Evolutionary conservation across 1,140 invertebrate species (phyloP), one percentile per base, ranked within the genome.

Genomic region (Pollicipes pollicipes): DNA sequence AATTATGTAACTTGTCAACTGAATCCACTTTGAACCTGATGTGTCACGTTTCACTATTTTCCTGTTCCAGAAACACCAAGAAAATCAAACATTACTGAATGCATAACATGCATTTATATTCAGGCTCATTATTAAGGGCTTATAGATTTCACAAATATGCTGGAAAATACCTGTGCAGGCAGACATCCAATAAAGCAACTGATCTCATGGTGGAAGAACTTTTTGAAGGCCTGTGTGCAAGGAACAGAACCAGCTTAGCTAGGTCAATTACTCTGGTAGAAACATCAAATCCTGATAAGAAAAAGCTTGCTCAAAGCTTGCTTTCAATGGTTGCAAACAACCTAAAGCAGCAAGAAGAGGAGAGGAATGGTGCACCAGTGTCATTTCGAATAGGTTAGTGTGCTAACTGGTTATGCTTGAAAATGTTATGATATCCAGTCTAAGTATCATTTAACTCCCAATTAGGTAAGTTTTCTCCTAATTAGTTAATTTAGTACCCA

Each of bases 371-470:
- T 67, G 75, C 76, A 70, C 70, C 76, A 8, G 72, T 76, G 74
- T 79, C 80, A 58, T 83, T 84, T 76, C 76, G 83, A 74, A 79
- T 85, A 72, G 83, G 81, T 82, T 75, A 68, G 21, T 69, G 73
- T n/a, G n/a, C n/a, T n/a, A n/a, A n/a, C n/a, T n/a, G n/a, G n/a
- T n/a, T n/a, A n/a, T n/a, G n/a, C n/a, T n/a, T n/a, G n/a, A n/a
- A n/a, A n/a, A n/a, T n/a, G n/a, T n/a, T n/a, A n/a, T n/a, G n/a
- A n/a, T n/a, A n/a, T n/a, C n/a, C n/a, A n/a, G n/a, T n/a, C n/a
- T n/a, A n/a, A n/a, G 4, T n/a, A n/a, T n/a, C n/a, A n/a, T n/a
- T n/a, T n/a, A n/a, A n/a, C n/a, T n/a, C n/a, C n/a, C n/a, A n/a
- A n/a, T n/a, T n/a, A n/a, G n/a, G n/a, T n/a, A n/a, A n/a, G n/a